phyloP scores from a whole-genome alignment of 2,113 vertebrate genomes.

The Amblyornis subalaris region DNA sequence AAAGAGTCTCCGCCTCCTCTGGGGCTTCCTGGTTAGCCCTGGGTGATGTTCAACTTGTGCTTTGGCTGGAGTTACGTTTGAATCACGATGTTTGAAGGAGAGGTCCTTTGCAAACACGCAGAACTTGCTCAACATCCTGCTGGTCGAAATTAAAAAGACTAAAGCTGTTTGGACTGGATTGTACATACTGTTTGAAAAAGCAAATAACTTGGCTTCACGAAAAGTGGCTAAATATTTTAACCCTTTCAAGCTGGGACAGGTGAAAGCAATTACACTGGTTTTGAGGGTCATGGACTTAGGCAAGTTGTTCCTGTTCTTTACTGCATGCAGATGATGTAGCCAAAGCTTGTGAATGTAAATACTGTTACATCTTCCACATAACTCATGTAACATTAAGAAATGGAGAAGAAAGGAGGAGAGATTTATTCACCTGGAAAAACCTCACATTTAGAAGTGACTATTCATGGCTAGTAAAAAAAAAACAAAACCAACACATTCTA shows the following conservation, averaged over 20 bases:
- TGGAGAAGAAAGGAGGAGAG: neutral
- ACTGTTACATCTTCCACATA: neutral
- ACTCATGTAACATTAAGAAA: neutral
- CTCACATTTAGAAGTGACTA: neutral
- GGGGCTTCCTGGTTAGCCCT: neutral
- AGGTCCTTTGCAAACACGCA: neutral
- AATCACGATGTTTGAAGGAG: neutral
- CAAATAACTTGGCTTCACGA: neutral
- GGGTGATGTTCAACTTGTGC: neutral
- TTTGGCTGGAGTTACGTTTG: neutral
- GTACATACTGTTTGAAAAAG: neutral
- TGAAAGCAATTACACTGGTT: neutral
- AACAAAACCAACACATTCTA: neutral
- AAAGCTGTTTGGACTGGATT: neutral
- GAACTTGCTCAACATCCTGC: neutral
- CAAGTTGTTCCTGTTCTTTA: neutral
- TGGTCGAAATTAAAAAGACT: neutral
- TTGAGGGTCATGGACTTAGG: neutral
- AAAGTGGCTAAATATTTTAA: neutral
- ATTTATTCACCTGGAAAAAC: neutral
- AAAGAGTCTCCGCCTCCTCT: neutral
- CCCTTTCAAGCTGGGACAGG: neutral
- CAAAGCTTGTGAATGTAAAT: neutral
- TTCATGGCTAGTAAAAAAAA: neutral
- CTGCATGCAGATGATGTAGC: neutral